Conservation (phyloP, 2,888 invertebrate species). For the Anaspis maculata region DNA sequence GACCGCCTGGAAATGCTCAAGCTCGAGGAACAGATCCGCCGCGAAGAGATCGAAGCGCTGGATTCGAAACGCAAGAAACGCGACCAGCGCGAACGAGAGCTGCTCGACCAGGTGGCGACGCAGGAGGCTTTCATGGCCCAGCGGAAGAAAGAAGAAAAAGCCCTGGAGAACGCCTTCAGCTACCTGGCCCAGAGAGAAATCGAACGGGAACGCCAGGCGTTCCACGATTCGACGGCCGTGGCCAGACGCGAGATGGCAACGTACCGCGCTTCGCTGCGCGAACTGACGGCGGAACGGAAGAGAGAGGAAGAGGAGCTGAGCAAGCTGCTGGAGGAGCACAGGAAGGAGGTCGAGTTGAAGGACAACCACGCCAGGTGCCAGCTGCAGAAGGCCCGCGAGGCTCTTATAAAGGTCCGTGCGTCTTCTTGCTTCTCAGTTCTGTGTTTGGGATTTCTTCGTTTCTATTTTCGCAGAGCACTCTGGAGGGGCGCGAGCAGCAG, state of each 20-base stretch:
- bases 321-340: slow-evolving; percentile 27
- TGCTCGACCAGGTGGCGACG: slow-evolving; percentile 31
- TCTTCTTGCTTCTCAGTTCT: too few species aligned
- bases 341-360: slow-evolving; percentile 27
- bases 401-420: slow-evolving; percentile 26
- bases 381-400: slow-evolving; percentile 27
- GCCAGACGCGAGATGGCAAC: slow-evolving; percentile 29
- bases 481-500: slow-evolving; percentile 35
- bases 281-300: slow-evolving; percentile 30
- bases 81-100: slow-evolving; percentile 26
- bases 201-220: slow-evolving; percentile 27
- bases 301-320: slow-evolving; percentile 31
- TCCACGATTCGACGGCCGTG: slow-evolving; percentile 20
- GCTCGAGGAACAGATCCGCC: slow-evolving; percentile 25
- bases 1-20: slow-evolving; percentile 30
- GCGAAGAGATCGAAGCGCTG: slow-evolving; percentile 29
- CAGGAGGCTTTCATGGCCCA: slow-evolving; percentile 28
- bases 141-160: slow-evolving; percentile 32
- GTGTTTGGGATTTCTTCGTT: too few species aligned
- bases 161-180: slow-evolving; percentile 31
- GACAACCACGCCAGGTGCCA: slow-evolving; percentile 35
- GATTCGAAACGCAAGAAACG: slow-evolving; percentile 24
- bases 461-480: slow-evolving; percentile 29
- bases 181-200: slow-evolving; percentile 30
- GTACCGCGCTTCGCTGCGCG: slow-evolving; percentile 31